Conservation (phyloP, 2,888 invertebrate species). For the Agonopterix arenella region DNA sequence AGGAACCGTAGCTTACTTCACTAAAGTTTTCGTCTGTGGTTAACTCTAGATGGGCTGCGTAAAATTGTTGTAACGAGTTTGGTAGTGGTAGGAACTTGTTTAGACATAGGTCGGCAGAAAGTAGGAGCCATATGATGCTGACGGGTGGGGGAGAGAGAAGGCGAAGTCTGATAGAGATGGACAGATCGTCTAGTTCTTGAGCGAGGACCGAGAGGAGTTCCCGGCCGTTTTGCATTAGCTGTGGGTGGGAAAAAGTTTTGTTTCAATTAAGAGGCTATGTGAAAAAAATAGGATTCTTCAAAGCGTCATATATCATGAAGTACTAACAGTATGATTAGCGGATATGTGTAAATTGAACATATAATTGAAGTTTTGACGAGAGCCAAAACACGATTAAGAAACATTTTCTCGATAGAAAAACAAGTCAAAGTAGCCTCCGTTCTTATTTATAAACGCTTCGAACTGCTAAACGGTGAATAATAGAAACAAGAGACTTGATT, state of each 20-base stretch:
- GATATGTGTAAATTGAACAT: too few species aligned
- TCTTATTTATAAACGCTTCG: too few species aligned
- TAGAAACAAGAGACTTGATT: too few species aligned
- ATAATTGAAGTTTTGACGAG: too few species aligned
- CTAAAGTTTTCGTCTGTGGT: constrained; percentile 53
- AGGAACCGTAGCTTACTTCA: constrained; percentile 63
- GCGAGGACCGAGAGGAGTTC: constrained; percentile 55
- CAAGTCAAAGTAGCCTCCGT: too few species aligned
- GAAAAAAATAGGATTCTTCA: too few species aligned
- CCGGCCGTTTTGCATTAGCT: constrained; percentile 69
- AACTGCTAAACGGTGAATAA: too few species aligned
- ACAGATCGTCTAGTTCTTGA: constrained; percentile 57
- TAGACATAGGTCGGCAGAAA: constrained; percentile 59
- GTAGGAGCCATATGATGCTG: constrained; percentile 59
- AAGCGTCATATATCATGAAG: too few species aligned
- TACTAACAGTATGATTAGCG: too few species aligned
- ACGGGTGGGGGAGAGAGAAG: constrained; percentile 52
- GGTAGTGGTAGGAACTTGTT: constrained; percentile 67
- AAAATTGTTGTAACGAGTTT: constrained; percentile 63
- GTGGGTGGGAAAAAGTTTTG: constrained; percentile 17
- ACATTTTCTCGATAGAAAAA: too few species aligned
- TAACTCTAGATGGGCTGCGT: constrained; percentile 58
- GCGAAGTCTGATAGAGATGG: constrained; percentile 56
- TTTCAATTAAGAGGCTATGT: too few species aligned
- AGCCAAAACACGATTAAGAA: too few species aligned